Conservation (phyloP, 2,888 invertebrate species). For the Microplitis deprimator region DNA sequence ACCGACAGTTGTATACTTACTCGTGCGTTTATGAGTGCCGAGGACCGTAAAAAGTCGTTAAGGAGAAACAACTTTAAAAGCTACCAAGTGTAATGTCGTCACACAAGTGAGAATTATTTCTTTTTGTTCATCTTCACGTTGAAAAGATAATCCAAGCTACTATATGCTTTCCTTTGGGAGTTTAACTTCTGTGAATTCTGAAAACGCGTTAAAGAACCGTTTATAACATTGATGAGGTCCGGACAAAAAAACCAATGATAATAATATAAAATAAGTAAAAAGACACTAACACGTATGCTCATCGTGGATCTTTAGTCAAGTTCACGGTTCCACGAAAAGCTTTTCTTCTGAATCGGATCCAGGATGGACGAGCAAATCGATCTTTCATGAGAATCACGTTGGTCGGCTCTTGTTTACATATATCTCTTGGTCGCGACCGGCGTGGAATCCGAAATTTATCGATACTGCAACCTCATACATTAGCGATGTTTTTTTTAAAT, state of each 20-base stretch:
- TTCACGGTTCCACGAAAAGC: slow-evolving; percentile 62
- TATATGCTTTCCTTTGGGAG: slow-evolving; percentile 22
- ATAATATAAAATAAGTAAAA: slow-evolving; percentile 13
- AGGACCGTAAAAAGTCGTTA: slow-evolving; percentile 54
- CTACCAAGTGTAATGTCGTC: slow-evolving; percentile 37
- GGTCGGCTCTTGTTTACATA: slow-evolving; percentile 64
- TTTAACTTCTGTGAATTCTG: slow-evolving; percentile 31
- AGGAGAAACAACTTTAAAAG: slow-evolving; percentile 40
- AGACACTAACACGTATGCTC: slow-evolving; percentile 32
- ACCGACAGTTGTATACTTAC: slow-evolving; percentile 40
- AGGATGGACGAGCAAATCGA: slow-evolving; percentile 49
- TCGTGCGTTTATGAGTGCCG: slow-evolving; percentile 51
- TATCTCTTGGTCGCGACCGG: slow-evolving; percentile 59
- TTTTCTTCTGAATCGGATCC: slow-evolving; percentile 48
- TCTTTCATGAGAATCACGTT: slow-evolving; percentile 66
- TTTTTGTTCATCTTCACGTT: slow-evolving; percentile 23
- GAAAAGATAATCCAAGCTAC: slow-evolving; percentile 31
- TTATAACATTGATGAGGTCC: slow-evolving; percentile 3
- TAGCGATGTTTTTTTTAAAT: not conserved
- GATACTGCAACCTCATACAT: slow-evolving; percentile 32
- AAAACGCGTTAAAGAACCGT: slow-evolving; percentile 20
- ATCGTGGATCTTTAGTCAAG: slow-evolving; percentile 48
- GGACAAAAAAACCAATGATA: slow-evolving; percentile 8
- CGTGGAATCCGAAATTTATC: slow-evolving; percentile 62
- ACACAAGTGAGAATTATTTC: slow-evolving; percentile 33